Evolutionary conservation across 1,140 invertebrate genomes (phyloP), one percentile per base, ranked within the genome.

Genomic region (Rhynchophorus ferrugineus): DNA sequence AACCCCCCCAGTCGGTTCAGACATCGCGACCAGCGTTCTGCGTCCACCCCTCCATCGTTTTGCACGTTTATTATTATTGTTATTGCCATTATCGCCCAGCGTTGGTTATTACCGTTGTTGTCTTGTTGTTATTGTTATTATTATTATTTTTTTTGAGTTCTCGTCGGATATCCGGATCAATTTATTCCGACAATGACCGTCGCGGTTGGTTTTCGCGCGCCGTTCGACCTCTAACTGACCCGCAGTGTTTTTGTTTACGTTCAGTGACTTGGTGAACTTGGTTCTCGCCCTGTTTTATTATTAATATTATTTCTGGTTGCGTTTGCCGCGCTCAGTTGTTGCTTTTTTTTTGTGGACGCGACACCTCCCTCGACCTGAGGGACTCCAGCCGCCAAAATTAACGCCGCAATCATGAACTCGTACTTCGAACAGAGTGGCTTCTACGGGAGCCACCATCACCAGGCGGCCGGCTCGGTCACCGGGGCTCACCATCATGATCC

Each of bases 371-470:
- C 60, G n/a, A n/a, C 42, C 21, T 35, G 59, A 54, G 61, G 61
- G 59, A 45, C 42, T 52, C 54, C 60, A 58, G 44, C 38, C 44
- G 58, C 45, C 63, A 68, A 64, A 64, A 68, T 67, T 66, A 67
- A 65, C 60, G 61, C 65, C 33, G 60, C 61, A 58, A 79, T 74
- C 75, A 94, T 93, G 91, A 93, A 93, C 82, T 91, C 89, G 66
- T 94, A 93, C 73, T 95, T 93, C 72, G 90, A 93, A 74, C 90
- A 92, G 76, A 84, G 85, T 72, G 89, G 89, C 71, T 93, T 93
- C 78, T 93, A 93, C 75, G 89, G 89, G 51, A 81, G 85, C 61
- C 89, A 90, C 71, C 85, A 87, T 61, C 86, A 89, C 67, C 83
- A 85, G 65, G 76, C 81, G 55, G 75, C 78, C 39, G 71, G 74